Conservation (phyloP, 1,140 invertebrate species). For the Epicauta chinensis region DNA sequence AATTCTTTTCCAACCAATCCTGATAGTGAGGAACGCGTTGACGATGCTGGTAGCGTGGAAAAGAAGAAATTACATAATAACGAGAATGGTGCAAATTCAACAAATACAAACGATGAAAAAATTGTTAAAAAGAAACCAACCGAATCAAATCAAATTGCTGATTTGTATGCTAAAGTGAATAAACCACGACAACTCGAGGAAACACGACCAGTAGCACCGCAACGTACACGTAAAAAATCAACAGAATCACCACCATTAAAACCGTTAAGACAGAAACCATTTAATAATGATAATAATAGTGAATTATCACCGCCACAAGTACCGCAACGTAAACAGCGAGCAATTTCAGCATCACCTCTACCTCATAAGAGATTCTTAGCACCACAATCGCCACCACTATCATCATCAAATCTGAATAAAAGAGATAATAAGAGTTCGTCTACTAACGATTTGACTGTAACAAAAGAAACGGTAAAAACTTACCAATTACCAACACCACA, state of each 20-base stretch:
- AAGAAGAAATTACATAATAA: too few species aligned
- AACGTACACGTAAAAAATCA: conserved; percentile 17
- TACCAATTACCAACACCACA: conserved; percentile 20
- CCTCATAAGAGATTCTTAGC: too few species aligned
- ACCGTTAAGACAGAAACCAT: conserved; percentile 23
- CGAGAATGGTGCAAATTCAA: background rate
- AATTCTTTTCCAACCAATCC: too few species aligned
- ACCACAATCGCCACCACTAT: background rate
- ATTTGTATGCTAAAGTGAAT: conserved; percentile 25
- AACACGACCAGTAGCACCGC: conserved; percentile 14
- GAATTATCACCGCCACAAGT: conserved; percentile 14
- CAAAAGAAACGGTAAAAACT: conserved; percentile 24
- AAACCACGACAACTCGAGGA: conserved; percentile 14
- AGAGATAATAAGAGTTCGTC: conserved; percentile 8
- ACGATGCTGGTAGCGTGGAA: too few species aligned
- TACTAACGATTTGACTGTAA: conserved; percentile 16
- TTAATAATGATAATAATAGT: conserved; percentile 17
- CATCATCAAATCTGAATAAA: too few species aligned
- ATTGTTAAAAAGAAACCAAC: background rate
- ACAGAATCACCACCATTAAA: conserved; percentile 18
- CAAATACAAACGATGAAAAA: background rate
- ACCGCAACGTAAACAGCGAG: conserved; percentile 21
- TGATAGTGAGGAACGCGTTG: too few species aligned
- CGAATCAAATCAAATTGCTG: conserved; percentile 1
- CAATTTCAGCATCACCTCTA: conserved; percentile 20